A percentile compares a stretch with the other conserved stretches of the same genome.
phyloP scores from a whole-genome alignment of 1,140 invertebrate species.

The Drosophila navojoa region DNA sequence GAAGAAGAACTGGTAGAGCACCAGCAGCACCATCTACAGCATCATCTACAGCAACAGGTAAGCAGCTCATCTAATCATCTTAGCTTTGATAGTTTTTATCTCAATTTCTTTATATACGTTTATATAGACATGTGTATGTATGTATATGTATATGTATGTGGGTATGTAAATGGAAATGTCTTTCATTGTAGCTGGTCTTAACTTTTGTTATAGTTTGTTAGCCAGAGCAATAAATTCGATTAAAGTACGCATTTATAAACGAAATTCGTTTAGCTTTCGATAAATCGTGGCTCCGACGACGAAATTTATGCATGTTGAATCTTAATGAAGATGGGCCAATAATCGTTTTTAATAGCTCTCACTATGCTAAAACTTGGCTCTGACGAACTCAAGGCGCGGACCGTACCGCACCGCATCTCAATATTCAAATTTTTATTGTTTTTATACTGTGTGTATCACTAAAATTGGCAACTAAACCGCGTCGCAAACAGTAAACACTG shows the following conservation, averaged over 20 bases:
- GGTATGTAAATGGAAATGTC: slow-evolving; percentile 10
- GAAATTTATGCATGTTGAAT: slow-evolving; percentile 74
- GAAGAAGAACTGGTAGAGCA: slow-evolving; percentile 12
- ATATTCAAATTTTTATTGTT: slow-evolving; percentile 76
- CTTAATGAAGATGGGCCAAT: slow-evolving; percentile 73
- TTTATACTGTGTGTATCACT: slow-evolving; percentile 71
- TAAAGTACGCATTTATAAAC: slow-evolving; percentile 68
- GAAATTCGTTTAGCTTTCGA: slow-evolving; percentile 42
- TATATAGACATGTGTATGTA: background rate
- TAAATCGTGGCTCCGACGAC: slow-evolving; percentile 30
- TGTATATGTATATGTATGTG: no score
- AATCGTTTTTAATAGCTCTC: slow-evolving; percentile 76
- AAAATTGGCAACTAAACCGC: slow-evolving; percentile 74
- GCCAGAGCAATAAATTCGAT: slow-evolving; percentile 66
- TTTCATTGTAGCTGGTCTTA: slow-evolving; percentile 46
- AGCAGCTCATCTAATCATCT: slow-evolving; percentile 8
- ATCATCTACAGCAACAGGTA: slow-evolving; percentile 37
- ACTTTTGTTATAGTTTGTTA: slow-evolving; percentile 37
- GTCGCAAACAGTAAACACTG: slow-evolving; percentile 43
- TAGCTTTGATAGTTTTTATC: background rate
- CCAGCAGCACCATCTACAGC: slow-evolving; percentile 32
- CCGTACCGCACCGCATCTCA: slow-evolving; percentile 34
- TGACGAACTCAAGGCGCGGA: slow-evolving; percentile 34
- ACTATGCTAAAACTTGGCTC: slow-evolving; percentile 56
- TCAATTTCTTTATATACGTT: background rate